phyloP scores from a whole-genome alignment of 2,113 vertebrate genomes.

The Zeus faber region DNA sequence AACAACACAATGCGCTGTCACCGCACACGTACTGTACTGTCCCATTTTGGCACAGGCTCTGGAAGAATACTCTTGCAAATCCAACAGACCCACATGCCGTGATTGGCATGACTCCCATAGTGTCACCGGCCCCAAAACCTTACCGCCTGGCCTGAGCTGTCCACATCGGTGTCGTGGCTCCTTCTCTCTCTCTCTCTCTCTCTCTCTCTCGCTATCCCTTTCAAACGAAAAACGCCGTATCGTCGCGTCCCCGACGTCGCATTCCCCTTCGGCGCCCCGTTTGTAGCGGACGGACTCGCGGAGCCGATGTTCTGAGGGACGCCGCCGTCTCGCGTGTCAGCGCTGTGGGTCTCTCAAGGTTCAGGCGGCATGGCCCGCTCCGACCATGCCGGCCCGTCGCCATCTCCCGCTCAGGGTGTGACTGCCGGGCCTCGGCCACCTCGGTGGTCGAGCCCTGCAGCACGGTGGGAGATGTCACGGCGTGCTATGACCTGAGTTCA shows the following conservation, averaged over 20 bases:
- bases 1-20: conserved; percentile 1
- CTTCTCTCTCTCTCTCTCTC: neutral
- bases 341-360: conserved; percentile 7
- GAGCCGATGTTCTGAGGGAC: conserved; percentile 1
- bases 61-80: neutral
- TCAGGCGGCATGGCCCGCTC: conserved; percentile 6
- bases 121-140: neutral
- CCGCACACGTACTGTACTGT: neutral
- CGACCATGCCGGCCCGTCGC: conserved; percentile 8
- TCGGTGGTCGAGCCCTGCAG: neutral
- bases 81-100: neutral
- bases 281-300: neutral
- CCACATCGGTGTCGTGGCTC: neutral
- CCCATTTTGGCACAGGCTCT: neutral
- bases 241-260: neutral
- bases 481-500: neutral
- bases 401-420: conserved; percentile 13
- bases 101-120: neutral
- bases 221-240: neutral
- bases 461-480: conserved; percentile 1
- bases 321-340: neutral
- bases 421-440: conserved; percentile 6
- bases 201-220: conserved; percentile 2
- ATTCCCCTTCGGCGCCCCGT: neutral
- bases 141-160: neutral